Conservation (phyloP, 2,113 vertebrate genomes). For the Rhabdornis inornatus region DNA sequence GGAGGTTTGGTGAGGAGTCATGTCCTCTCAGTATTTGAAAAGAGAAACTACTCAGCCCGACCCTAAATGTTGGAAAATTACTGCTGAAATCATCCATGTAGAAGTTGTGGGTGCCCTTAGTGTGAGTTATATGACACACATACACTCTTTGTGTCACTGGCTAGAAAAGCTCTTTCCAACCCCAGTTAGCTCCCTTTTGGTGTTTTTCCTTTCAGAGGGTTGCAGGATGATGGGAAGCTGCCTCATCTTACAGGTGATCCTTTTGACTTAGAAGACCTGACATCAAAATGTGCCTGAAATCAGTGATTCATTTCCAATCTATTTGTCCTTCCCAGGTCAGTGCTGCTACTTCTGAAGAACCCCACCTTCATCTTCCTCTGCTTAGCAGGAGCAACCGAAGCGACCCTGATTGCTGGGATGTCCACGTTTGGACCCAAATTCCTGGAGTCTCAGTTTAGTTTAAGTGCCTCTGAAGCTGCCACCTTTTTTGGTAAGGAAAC, state of each 20-base stretch:
- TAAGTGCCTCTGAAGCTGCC: conserved; percentile 92
- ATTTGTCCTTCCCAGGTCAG: conserved; percentile 68
- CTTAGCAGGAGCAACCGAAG: conserved; percentile 89
- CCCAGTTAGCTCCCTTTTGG: fast-evolving
- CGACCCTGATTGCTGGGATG: conserved; percentile 90
- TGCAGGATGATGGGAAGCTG: background rate
- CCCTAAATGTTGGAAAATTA: background rate
- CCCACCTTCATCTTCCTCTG: conserved; percentile 92
- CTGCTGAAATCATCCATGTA: background rate
- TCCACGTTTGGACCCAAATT: conserved; percentile 97
- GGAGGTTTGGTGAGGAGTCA: background rate
- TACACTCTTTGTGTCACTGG: background rate
- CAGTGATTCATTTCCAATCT: background rate
- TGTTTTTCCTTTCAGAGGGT: background rate
- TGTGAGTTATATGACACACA: background rate
- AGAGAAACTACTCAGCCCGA: background rate
- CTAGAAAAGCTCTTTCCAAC: background rate
- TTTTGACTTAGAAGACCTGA: background rate
- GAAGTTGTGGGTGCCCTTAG: background rate
- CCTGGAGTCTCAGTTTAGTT: conserved; percentile 91
- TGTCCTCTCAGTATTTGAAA: background rate
- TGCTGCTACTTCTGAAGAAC: conserved; percentile 89
- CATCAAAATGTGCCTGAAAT: background rate
- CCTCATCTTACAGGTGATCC: background rate
- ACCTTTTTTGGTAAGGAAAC: conserved; percentile 87